These are phyloP conservation scores for Ormyrus rosae DNA, from an alignment of 2,888 invertebrate species.

Conservation along the genomic window DNA sequence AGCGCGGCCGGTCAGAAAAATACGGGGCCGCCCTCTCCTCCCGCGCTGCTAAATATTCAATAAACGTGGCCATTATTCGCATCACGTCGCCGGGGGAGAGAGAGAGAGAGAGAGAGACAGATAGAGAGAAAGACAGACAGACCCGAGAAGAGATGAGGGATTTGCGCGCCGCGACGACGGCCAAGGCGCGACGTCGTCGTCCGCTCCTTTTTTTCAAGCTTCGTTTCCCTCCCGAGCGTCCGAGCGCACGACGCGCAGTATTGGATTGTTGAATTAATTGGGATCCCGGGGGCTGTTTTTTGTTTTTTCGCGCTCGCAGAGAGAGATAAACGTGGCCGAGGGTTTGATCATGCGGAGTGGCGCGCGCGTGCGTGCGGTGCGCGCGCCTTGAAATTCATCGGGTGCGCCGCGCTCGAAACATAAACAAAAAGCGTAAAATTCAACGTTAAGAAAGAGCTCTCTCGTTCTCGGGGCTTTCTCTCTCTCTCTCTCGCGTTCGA, in stretches of 20 bases:
- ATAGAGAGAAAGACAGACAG: conserved; percentile 38
- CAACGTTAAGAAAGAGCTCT: conserved; percentile 21
- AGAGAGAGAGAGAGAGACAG: conserved; percentile 50
- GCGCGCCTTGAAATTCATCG: too few species aligned
- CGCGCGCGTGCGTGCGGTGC: too few species aligned
- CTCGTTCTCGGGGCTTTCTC: background rate
- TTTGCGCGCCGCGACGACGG: background rate
- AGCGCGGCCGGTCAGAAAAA: conserved; percentile 65
- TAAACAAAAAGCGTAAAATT: conserved; percentile 28
- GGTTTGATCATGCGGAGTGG: too few species aligned
- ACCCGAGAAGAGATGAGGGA: conserved; percentile 47
- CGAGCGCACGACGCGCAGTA: too few species aligned
- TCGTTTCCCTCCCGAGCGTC: background rate
- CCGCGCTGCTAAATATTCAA: conserved; percentile 74
- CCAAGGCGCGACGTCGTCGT: conserved; percentile 5
- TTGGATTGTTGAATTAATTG: too few species aligned
- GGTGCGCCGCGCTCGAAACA: background rate
- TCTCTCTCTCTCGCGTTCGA: background rate
- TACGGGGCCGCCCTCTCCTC: conserved; percentile 31
- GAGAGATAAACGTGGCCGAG: too few species aligned
- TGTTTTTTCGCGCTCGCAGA: too few species aligned
- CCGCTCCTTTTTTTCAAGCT: conserved; percentile 1
- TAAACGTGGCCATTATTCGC: conserved; percentile 73
- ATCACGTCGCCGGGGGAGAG: conserved; percentile 67
- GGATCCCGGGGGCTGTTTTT: too few species aligned